Conservation (phyloP, 2,888 invertebrate genomes). For the Drosophila kokeensis region DNA sequence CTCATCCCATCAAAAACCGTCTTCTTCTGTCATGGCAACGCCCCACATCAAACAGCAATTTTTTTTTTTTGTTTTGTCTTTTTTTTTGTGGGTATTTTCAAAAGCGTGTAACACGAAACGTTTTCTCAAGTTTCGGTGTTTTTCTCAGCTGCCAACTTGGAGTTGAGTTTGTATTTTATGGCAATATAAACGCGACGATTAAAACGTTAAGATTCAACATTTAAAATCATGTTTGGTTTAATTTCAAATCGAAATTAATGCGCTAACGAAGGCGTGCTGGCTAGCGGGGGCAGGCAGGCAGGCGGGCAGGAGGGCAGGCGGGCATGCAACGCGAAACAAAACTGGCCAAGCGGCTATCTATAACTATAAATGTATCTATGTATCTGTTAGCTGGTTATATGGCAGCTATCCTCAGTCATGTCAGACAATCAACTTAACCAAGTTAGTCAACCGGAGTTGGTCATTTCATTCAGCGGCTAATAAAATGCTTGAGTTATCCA, state of each 20-base stretch:
- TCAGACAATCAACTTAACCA: conserved; percentile 80
- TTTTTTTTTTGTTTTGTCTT: neutral
- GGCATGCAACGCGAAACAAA: conserved; percentile 39
- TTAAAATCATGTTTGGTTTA: conserved; percentile 81
- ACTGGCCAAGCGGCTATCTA: conserved; percentile 52
- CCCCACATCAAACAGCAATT: conserved; percentile 21
- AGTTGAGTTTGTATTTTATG: conserved; percentile 66
- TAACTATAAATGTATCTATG: conserved; percentile 38
- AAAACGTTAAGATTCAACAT: conserved; percentile 80
- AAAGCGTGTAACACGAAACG: conserved; percentile 70
- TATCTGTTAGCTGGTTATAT: conserved; percentile 42
- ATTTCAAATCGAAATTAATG: conserved; percentile 74
- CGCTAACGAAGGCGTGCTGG: conserved; percentile 6
- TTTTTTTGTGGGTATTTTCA: conserved; percentile 16
- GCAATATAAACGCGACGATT: conserved; percentile 80
- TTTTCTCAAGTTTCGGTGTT: conserved; percentile 19
- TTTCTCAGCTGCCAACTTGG: conserved; percentile 47
- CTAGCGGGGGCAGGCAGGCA: neutral
- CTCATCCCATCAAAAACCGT: conserved; percentile 23
- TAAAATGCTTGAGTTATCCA: conserved; percentile 79
- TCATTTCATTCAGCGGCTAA: conserved; percentile 80
- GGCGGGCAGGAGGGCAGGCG: conserved; percentile 13
- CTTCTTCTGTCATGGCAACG: conserved; percentile 38
- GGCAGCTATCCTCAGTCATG: conserved; percentile 72
- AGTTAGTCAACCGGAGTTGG: conserved; percentile 77